Percentiles rank a stretch among this genome's conserved stretches.
These are phyloP conservation scores for Pyrrhia umbra DNA, from an alignment of 2,888 invertebrate genomes.

Conservation along the genomic window DNA sequence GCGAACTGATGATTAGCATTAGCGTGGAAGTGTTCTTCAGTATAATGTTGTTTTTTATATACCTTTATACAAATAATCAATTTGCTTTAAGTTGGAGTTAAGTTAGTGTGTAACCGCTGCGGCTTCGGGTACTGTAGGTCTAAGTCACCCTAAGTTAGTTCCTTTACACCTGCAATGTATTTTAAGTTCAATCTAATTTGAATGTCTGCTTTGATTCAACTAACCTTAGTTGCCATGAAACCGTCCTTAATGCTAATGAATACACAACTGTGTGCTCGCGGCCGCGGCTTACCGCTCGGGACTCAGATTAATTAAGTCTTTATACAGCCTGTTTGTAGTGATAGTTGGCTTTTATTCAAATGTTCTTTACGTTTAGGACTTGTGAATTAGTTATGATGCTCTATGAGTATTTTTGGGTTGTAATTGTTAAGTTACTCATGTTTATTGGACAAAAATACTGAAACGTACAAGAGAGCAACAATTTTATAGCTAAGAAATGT, in stretches of 20 bases:
- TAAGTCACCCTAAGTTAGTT: slow-evolving; percentile 58
- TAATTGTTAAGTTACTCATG: too few relatives aligned
- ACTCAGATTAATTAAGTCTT: slow-evolving; percentile 66
- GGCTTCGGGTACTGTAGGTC: slow-evolving; percentile 58
- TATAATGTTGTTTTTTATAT: slow-evolving; percentile 43
- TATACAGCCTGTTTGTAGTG: slow-evolving; percentile 61
- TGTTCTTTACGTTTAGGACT: slow-evolving; percentile 37
- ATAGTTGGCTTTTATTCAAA: slow-evolving; percentile 64
- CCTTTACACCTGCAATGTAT: slow-evolving; percentile 53
- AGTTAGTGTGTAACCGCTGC: slow-evolving; percentile 26
- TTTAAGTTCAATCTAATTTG: slow-evolving; percentile 66
- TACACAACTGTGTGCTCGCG: slow-evolving; percentile 68
- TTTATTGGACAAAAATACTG: too few relatives aligned
- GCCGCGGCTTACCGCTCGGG: slow-evolving; percentile 62
- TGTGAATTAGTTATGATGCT: slow-evolving; percentile 28
- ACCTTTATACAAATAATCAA: too few relatives aligned
- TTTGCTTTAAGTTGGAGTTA: slow-evolving; percentile 34
- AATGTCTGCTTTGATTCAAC: slow-evolving; percentile 71
- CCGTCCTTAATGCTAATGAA: slow-evolving; percentile 71
- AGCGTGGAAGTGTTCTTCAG: slow-evolving; percentile 50
- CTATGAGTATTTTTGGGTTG: slow-evolving; percentile 9
- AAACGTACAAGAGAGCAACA: too few relatives aligned
- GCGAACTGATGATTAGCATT: slow-evolving; percentile 71
- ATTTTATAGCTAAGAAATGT: background rate
- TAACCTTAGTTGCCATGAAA: slow-evolving; percentile 69